Percentiles rank a stretch among this genome's conserved stretches.
Evolutionary conservation across 2,888 invertebrate species (phyloP).

Genomic region (Tortrix viridana): DNA sequence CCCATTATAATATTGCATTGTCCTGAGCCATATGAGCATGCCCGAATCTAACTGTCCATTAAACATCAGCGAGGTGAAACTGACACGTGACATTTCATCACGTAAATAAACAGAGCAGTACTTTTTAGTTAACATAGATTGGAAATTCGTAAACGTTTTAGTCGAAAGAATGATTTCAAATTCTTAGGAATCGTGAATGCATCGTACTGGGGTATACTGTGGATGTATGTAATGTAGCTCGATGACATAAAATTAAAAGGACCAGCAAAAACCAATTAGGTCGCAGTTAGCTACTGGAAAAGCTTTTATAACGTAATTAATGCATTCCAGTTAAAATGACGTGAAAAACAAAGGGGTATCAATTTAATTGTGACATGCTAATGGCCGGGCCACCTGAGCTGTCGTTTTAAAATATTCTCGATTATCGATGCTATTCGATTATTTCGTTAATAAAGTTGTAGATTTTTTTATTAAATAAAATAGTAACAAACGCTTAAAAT

Average conservation of each 20-base stretch:
- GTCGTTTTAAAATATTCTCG: conserved; percentile 43
- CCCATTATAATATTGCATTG: conserved; percentile 64
- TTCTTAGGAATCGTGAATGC: neutral
- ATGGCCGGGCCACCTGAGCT: conserved; percentile 64
- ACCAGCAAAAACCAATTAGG: conserved; percentile 63
- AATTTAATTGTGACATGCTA: conserved; percentile 71
- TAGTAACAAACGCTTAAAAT: too few relatives aligned
- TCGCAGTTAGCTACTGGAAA: conserved; percentile 49
- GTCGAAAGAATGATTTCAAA: too few relatives aligned
- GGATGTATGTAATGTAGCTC: conserved; percentile 3
- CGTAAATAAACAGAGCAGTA: neutral
- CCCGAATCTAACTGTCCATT: conserved; percentile 34
- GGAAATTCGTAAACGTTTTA: too few relatives aligned
- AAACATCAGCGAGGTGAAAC: conserved; percentile 7
- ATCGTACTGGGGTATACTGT: neutral
- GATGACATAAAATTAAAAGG: conserved; percentile 49
- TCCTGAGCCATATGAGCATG: conserved; percentile 41
- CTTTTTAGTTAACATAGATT: neutral
- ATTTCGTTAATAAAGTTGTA: conserved; percentile 2
- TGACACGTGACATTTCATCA: conserved; percentile 5
- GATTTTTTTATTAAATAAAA: neutral
- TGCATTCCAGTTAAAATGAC: conserved; percentile 59
- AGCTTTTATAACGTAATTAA: conserved; percentile 71
- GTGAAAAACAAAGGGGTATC: conserved; percentile 69
- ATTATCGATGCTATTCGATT: conserved; percentile 27